phyloP scores from a whole-genome alignment of 2,888 invertebrate genomes.

The Orchesellides sinensis region DNA sequence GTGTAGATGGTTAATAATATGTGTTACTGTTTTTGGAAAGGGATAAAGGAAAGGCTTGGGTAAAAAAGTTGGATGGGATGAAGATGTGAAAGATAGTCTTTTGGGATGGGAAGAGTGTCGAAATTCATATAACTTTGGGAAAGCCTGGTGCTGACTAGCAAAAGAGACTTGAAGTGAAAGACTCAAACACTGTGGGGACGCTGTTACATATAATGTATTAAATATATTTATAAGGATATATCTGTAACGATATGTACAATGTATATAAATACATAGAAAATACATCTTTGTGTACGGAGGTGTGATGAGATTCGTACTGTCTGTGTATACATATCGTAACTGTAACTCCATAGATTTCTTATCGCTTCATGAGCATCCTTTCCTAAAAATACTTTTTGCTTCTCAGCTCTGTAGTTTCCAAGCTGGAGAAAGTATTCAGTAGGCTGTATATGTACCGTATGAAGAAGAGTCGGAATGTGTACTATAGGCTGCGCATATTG shows the following conservation, averaged over 20 bases:
- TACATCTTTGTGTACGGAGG: slow-evolving; percentile 15
- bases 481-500: no score
- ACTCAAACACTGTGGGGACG: no score
- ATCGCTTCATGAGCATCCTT: slow-evolving; percentile 52
- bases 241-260: background rate
- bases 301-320: slow-evolving; percentile 58
- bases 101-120: slow-evolving; percentile 64
- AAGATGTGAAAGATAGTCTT: slow-evolving; percentile 60
- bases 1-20: slow-evolving; percentile 3
- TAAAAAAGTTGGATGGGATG: slow-evolving; percentile 29
- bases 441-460: no score
- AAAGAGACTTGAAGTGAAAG: slow-evolving; percentile 55
- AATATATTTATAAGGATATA: background rate
- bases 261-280: background rate
- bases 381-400: no score
- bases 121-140: slow-evolving; percentile 64
- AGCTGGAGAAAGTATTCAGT: slow-evolving; percentile 16
- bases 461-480: no score
- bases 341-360: background rate
- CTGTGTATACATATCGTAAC: background rate
- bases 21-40: slow-evolving; percentile 34
- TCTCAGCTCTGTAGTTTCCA: slow-evolving; percentile 6
- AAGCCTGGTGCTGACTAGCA: slow-evolving; percentile 54
- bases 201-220: background rate
- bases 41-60: slow-evolving; percentile 30